These are phyloP conservation scores for Aphis craccivora DNA, from an alignment of 1,140 invertebrate genomes.

Conservation along the genomic window DNA sequence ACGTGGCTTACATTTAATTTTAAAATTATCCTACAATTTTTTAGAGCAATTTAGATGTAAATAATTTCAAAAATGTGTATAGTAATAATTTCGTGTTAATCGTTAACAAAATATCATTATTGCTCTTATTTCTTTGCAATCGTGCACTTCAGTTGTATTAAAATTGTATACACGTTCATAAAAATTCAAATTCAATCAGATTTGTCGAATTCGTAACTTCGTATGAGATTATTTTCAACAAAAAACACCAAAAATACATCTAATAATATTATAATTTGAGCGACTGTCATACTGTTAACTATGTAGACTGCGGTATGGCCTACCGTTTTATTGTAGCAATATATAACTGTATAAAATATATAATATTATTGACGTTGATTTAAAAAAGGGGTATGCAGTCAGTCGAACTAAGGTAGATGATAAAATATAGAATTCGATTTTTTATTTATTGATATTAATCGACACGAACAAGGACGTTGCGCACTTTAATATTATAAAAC, in stretches of 20 bases:
- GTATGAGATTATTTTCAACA: neutral
- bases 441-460: neutral
- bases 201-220: neutral
- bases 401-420: neutral
- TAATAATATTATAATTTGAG: neutral
- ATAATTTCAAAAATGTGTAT: too few relatives aligned
- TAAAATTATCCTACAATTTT: too few relatives aligned
- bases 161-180: neutral
- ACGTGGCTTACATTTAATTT: too few relatives aligned
- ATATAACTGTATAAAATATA: neutral
- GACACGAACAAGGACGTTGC: neutral
- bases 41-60: too few relatives aligned
- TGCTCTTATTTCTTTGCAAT: too few relatives aligned
- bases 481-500: neutral
- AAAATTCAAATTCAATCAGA: neutral
- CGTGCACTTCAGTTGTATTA: neutral
- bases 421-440: neutral
- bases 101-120: too few relatives aligned
- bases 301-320: too few relatives aligned
- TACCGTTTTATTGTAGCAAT: neutral
- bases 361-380: neutral
- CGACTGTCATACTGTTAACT: neutral
- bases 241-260: too few relatives aligned
- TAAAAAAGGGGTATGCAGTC: neutral
- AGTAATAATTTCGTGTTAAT: too few relatives aligned